Evolutionary conservation across 2,888 invertebrate species (phyloP).

Genomic region (Mesorhabditis spiculigera): DNA sequence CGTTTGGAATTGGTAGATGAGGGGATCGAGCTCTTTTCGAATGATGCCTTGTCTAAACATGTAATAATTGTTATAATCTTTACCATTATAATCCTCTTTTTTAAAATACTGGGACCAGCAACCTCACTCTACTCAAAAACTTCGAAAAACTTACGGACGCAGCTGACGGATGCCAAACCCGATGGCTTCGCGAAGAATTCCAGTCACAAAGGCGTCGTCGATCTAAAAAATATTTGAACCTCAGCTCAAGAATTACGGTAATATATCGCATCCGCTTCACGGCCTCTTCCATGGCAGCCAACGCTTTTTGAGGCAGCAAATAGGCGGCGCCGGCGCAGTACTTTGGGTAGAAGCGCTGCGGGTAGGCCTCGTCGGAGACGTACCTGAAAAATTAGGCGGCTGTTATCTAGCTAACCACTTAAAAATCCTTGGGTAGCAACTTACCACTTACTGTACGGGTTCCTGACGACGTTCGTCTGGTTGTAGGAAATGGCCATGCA

Average conservation of each 20-base stretch:
- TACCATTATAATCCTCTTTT: neutral
- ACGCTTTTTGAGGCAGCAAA: neutral
- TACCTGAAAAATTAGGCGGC: neutral
- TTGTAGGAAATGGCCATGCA: neutral
- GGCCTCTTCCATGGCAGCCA: neutral
- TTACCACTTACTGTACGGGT: conserved; percentile 6
- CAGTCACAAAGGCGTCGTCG: conserved; percentile 2
- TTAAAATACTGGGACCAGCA: too few species aligned
- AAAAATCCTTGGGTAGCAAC: neutral
- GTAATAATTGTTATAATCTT: neutral
- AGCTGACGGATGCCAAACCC: neutral
- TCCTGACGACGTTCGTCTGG: neutral
- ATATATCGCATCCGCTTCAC: neutral
- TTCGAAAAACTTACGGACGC: neutral
- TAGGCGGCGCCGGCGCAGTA: neutral
- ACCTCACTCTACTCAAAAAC: neutral
- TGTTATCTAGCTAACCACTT: neutral
- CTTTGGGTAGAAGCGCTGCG: neutral
- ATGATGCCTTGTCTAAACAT: neutral
- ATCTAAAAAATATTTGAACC: neutral
- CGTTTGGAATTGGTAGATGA: conserved; percentile 1
- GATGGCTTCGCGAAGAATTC: neutral
- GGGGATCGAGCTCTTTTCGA: conserved; percentile 1
- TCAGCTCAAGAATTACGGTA: neutral
- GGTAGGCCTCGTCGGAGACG: neutral